Percentiles rank a stretch among this genome's conserved stretches.
Evolutionary conservation across 1,140 invertebrate species (phyloP).

Genomic region (Pogonomyrmex californicus): DNA sequence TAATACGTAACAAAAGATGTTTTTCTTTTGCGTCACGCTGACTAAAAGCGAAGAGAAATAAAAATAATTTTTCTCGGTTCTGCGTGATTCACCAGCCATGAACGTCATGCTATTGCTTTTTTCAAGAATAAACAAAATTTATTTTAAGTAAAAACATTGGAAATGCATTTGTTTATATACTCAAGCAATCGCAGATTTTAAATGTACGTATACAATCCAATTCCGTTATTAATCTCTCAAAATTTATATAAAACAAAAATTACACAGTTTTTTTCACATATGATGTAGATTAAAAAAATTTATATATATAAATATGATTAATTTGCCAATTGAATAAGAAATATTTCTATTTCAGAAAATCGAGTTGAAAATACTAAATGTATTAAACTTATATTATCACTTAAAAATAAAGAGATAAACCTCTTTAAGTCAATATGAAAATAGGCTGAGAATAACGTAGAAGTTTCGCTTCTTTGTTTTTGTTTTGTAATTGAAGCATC

Average conservation of each 20-base stretch:
- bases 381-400: not conserved
- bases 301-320: not conserved
- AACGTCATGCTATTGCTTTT: not conserved
- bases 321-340: not conserved
- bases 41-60: conserved; percentile 42
- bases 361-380: not conserved
- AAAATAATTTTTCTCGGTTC: conserved; percentile 22
- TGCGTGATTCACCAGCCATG: conserved; percentile 36
- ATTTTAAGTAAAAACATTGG: not conserved
- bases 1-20: conserved; percentile 30
- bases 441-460: not conserved
- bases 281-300: too few relatives aligned
- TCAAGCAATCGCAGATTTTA: not conserved
- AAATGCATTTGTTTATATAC: not conserved
- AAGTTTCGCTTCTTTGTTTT: not conserved
- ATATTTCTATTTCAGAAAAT: not conserved
- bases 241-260: too few relatives aligned
- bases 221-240: not conserved
- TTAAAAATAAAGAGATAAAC: not conserved
- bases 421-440: not conserved
- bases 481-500: not conserved
- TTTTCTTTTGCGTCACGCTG: conserved; percentile 43
- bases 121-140: not conserved
- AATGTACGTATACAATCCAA: too few relatives aligned
- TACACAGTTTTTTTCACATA: too few relatives aligned